A percentile compares a stretch with the other conserved stretches of the same genome.
Conservation (phyloP, 2,888 invertebrate species). For the Cabera pusaria region DNA sequence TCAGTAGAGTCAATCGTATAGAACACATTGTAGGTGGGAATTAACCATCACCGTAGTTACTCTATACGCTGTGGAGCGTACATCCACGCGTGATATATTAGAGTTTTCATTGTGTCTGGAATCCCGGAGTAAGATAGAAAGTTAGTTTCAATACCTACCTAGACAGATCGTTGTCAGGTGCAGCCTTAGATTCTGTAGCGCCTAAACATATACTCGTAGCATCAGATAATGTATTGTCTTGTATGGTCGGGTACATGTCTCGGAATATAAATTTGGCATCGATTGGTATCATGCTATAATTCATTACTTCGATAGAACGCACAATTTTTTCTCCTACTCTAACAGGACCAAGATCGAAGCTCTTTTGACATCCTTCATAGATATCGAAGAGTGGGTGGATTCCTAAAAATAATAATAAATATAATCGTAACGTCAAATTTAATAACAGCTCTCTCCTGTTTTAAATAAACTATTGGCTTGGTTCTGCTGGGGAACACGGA, state of each 20-base stretch:
- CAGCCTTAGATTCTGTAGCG: constrained; percentile 38
- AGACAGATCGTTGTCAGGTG: constrained; percentile 45
- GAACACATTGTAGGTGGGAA: too few relatives aligned
- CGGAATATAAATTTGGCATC: constrained; percentile 78
- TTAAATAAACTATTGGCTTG: too few relatives aligned
- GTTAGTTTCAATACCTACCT: too few relatives aligned
- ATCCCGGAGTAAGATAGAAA: too few relatives aligned
- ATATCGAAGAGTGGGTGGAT: constrained; percentile 69
- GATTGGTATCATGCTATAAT: constrained; percentile 80
- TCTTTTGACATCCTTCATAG: constrained; percentile 76
- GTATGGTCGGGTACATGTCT: constrained; percentile 66
- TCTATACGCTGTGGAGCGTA: too few relatives aligned
- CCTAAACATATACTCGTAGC: constrained; percentile 66
- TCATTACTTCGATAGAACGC: constrained; percentile 82
- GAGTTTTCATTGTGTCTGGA: too few relatives aligned
- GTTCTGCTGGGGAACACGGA: too few relatives aligned
- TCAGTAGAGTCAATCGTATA: too few relatives aligned
- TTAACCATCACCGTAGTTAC: too few relatives aligned
- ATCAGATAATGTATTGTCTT: constrained; percentile 57
- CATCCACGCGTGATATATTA: too few relatives aligned
- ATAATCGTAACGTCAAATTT: not conserved
- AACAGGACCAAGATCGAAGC: constrained; percentile 68
- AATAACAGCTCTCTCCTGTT: too few relatives aligned
- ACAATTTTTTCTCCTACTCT: constrained; percentile 76
- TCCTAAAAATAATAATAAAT: constrained; percentile 34